Evolutionary conservation across 2,113 vertebrate genomes (phyloP).

Genomic region (Mola mola): DNA sequence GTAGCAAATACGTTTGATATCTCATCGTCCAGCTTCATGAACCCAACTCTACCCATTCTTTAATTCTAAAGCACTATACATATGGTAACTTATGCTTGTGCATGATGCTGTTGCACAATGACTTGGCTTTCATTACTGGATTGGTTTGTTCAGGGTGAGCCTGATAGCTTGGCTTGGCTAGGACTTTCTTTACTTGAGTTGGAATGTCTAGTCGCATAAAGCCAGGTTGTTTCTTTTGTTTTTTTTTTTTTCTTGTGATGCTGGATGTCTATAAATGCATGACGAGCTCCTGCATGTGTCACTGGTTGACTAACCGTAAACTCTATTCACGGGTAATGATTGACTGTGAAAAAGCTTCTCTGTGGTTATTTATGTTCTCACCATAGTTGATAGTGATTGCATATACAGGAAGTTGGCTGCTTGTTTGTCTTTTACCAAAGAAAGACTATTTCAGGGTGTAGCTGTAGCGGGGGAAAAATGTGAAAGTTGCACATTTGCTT

Average conservation of each 20-base stretch:
- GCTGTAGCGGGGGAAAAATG: too few species aligned
- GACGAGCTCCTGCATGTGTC: conserved; percentile 75
- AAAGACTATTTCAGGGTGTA: too few species aligned
- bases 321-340: conserved; percentile 39
- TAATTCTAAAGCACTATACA: conserved; percentile 17
- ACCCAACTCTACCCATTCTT: not conserved
- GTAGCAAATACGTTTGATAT: conserved; percentile 13
- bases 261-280: conserved; percentile 63
- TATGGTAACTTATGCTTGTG: conserved; percentile 45
- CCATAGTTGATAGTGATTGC: conserved; percentile 69
- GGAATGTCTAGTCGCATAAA: conserved; percentile 28
- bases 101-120: conserved; percentile 64
- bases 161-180: conserved; percentile 49
- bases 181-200: not conserved
- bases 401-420: conserved; percentile 82
- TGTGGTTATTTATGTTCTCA: conserved; percentile 45
- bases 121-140: conserved; percentile 32
- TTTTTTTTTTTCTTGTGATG: conserved; percentile 25
- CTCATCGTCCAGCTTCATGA: conserved; percentile 9
- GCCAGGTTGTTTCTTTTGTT: conserved; percentile 54
- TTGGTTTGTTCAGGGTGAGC: conserved; percentile 31
- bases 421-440: conserved; percentile 25
- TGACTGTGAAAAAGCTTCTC: conserved; percentile 23
- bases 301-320: conserved; percentile 55
- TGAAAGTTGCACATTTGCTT: conserved; percentile 39